These are phyloP conservation scores for Stratiomys singularior DNA, from an alignment of 2,888 invertebrate genomes.

Conservation along the genomic window DNA sequence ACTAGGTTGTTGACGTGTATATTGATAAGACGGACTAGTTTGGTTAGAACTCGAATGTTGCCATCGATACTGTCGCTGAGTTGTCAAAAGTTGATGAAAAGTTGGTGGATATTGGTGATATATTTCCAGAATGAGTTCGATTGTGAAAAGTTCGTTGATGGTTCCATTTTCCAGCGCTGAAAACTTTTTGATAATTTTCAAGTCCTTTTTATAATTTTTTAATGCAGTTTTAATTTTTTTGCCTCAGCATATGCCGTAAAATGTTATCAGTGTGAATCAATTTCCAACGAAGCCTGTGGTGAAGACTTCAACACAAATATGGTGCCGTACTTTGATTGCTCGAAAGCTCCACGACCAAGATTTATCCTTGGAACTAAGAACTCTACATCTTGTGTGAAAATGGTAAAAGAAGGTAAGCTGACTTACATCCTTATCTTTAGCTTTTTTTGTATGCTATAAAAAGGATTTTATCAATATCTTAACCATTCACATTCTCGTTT, in stretches of 20 bases:
- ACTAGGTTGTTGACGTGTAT: no score
- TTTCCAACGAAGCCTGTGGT: not conserved
- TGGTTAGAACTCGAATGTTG: no score
- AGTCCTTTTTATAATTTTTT: not conserved
- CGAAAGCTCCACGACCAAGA: slow-evolving; percentile 13
- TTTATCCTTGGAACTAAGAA: slow-evolving; percentile 18
- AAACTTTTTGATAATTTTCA: not conserved
- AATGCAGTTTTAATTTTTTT: not conserved
- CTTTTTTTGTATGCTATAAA: not conserved
- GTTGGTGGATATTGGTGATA: no score
- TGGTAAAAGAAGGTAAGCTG: slow-evolving; percentile 30
- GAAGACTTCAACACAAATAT: not conserved
- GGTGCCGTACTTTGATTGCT: slow-evolving; percentile 4
- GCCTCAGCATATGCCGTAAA: slow-evolving; percentile 19
- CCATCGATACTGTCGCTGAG: no score
- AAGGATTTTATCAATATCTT: not conserved
- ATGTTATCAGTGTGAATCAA: slow-evolving; percentile 36
- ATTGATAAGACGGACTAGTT: no score
- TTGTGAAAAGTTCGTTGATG: no score
- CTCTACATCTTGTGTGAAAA: slow-evolving; percentile 39
- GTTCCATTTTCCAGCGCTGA: no score
- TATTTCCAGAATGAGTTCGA: no score
- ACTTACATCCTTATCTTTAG: not conserved
- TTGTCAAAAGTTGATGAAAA: no score
- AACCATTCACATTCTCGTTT: not conserved